phyloP scores from a whole-genome alignment of 2,113 vertebrate species.

The Gambusia affinis region DNA sequence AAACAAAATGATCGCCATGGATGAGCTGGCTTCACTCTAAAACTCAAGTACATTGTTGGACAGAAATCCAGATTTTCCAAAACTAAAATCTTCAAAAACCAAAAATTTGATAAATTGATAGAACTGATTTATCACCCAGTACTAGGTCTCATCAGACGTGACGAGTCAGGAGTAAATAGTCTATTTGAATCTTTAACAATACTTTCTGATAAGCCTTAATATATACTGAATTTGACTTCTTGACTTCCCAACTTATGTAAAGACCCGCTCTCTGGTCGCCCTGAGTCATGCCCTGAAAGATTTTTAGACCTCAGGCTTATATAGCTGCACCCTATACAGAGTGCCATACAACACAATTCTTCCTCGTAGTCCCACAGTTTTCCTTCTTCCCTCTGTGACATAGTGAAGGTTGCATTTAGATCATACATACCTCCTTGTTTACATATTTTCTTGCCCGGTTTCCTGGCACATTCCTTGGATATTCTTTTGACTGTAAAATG shows the following conservation, averaged over 20 bases:
- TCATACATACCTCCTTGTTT: constrained; percentile 99
- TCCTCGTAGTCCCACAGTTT: neutral
- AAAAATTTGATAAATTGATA: too few species aligned
- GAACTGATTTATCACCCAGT: too few species aligned
- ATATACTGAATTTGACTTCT: constrained; percentile 28
- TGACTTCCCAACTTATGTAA: constrained; percentile 2
- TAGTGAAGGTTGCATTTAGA: constrained; percentile 62
- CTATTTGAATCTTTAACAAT: neutral
- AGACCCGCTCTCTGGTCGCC: constrained; percentile 2
- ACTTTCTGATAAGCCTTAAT: neutral
- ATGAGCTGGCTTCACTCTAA: too few species aligned
- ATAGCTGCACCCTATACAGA: neutral
- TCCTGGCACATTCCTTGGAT: constrained; percentile 99
- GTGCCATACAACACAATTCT: constrained; percentile 7
- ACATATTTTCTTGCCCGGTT: constrained; percentile 99
- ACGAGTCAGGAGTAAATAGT: neutral
- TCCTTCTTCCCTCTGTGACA: constrained; percentile 22
- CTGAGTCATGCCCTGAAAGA: constrained; percentile 43
- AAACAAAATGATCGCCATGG: too few species aligned
- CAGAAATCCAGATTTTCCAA: too few species aligned
- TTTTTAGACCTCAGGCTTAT: constrained; percentile 50
- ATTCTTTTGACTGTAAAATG: constrained; percentile 99
- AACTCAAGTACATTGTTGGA: too few species aligned
- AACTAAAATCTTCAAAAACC: too few species aligned
- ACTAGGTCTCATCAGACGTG: neutral